Evolutionary conservation across 1,140 invertebrate genomes (phyloP), one percentile per base, ranked within the genome.

Genomic region (Saccostrea cuccullata): DNA sequence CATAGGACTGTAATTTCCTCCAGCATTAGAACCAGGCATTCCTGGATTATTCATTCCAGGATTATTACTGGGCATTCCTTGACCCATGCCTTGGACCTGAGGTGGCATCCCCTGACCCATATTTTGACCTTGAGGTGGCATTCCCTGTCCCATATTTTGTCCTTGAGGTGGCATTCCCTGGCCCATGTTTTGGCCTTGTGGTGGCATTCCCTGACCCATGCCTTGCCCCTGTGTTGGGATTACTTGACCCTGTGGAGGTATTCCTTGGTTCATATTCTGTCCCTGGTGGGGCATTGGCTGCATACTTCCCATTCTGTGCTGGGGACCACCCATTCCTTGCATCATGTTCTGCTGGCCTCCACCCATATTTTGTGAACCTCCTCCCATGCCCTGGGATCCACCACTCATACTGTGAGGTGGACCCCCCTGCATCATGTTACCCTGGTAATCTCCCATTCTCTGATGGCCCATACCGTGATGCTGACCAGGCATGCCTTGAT

Each of bases 61-160:
- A 40, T 73, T 87, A 23, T 70, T 86, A 60, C 30, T 70, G n/a
- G 85, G 23, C 40, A 86, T 70, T 70, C 70, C 70, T 36, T 77
- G 70, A 40, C 70, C 70, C 55, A 40, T 85, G 26, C 58, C 55
- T n/a, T 85, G 55, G 12, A 55, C 56, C 55, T 84, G 84, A 20
- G 87, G 58, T 15, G 47, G 30, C 15, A 82, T 47, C 6, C 67
- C 85, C 36, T 84, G 77, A 70, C 58, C 64, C 88, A 89, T 86
- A 26, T 77, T 64, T 20, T 97, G 97, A 17, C 70, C 84, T 85
- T 85, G 47, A 55, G 64, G 64, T 47, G 64, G 55, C 55, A 64
- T 64, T 70, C 86, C 77, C 40, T 83, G 82, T 30, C 77, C 86
- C 30, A 82, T 82, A 36, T 87, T 87, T 84, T 77, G 86, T 87